Percentiles rank a stretch among this genome's conserved stretches.
These are phyloP conservation scores for Euura lappo DNA, from an alignment of 1,140 invertebrate species.

Conservation along the genomic window DNA sequence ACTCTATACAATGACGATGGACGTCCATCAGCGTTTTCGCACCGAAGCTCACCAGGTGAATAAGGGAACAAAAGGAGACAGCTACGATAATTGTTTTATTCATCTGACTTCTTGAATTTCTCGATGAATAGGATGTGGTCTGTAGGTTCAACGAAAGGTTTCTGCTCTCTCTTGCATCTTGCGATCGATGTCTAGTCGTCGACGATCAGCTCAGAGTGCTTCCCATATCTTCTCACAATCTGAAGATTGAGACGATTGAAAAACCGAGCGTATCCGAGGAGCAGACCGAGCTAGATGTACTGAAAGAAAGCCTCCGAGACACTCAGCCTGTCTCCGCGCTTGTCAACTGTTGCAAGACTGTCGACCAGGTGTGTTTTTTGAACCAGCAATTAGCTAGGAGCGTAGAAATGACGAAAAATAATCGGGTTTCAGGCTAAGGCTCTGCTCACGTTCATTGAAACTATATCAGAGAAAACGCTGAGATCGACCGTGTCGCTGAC, in stretches of 20 bases:
- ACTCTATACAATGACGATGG: constrained; percentile 97
- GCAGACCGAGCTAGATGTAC: constrained; percentile 67
- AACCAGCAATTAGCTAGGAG: background rate
- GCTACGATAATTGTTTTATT: too few relatives aligned
- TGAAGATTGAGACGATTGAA: constrained; percentile 77
- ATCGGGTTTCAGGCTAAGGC: constrained; percentile 73
- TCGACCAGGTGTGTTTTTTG: constrained; percentile 77
- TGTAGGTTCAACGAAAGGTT: constrained; percentile 98
- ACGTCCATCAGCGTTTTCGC: constrained; percentile 93
- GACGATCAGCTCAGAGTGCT: constrained; percentile 94
- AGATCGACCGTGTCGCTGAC: constrained; percentile 93
- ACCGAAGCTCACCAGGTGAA: constrained; percentile 87
- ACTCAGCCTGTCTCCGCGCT: constrained; percentile 90
- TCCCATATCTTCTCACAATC: constrained; percentile 89
- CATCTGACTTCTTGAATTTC: too few relatives aligned
- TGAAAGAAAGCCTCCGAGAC: constrained; percentile 83
- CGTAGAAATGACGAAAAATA: constrained; percentile 20
- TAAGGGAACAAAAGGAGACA: background rate
- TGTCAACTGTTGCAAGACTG: constrained; percentile 90
- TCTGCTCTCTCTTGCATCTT: constrained; percentile 88
- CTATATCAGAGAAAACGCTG: constrained; percentile 91
- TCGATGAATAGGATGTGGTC: constrained; percentile 70
- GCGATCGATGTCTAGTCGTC: constrained; percentile 87
- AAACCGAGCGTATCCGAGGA: constrained; percentile 53
- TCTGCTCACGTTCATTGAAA: constrained; percentile 93